phyloP scores from a whole-genome alignment of 2,113 vertebrate genomes.

The Pseudorectes ferrugineus region DNA sequence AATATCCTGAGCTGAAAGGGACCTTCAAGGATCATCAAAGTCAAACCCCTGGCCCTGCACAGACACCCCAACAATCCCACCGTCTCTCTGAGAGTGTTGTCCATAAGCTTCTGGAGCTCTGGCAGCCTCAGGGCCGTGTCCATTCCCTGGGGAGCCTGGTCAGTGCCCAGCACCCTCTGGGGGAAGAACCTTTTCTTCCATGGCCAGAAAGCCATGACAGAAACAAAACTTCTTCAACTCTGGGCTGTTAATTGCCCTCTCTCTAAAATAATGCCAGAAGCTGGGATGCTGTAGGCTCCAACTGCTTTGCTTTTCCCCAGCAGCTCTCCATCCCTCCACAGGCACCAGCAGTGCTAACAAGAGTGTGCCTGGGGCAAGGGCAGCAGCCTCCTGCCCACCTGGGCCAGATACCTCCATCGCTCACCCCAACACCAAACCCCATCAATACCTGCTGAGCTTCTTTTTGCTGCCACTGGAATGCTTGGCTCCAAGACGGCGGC shows the following conservation, averaged over 20 bases:
- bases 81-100: rapidly evolving
- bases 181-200: background rate
- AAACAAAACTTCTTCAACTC: background rate
- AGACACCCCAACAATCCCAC: background rate
- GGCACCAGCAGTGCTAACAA: background rate
- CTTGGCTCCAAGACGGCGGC: rapidly evolving
- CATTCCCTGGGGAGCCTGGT: background rate
- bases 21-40: background rate
- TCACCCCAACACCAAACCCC: background rate
- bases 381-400: background rate
- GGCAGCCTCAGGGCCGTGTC: background rate
- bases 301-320: background rate
- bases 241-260: background rate
- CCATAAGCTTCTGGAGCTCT: background rate
- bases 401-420: background rate
- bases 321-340: background rate
- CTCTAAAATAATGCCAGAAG: background rate
- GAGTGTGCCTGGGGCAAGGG: background rate
- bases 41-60: background rate
- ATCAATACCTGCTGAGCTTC: background rate
- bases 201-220: background rate
- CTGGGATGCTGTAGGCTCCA: background rate
- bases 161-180: background rate
- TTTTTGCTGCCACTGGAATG: rapidly evolving
- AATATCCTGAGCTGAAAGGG: background rate